These are phyloP conservation scores for Phylloscopus whistleri DNA, from an alignment of 2,113 vertebrate species.

Conservation along the genomic window DNA sequence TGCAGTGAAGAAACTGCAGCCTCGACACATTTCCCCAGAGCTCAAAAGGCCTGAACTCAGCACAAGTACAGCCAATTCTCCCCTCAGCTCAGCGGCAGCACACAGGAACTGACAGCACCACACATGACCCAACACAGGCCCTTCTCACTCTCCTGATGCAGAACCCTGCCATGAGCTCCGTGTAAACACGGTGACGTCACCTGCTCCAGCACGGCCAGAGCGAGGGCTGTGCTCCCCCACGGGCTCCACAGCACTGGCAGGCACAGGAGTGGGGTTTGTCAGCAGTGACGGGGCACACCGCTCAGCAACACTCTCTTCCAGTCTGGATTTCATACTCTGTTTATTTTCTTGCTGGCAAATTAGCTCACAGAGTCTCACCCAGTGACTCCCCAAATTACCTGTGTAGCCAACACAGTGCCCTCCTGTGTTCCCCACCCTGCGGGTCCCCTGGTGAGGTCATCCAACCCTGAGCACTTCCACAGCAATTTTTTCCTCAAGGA, in stretches of 20 bases:
- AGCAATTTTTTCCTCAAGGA: no score
- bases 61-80: conserved; percentile 70
- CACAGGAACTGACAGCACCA: conserved; percentile 49
- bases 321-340: accelerated
- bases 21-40: conserved; percentile 82
- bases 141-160: conserved; percentile 44
- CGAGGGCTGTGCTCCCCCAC: background rate
- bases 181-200: conserved; percentile 48
- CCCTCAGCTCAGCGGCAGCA: conserved; percentile 13
- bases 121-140: conserved; percentile 65
- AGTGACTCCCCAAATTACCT: background rate
- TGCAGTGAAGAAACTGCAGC: conserved; percentile 80
- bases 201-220: background rate
- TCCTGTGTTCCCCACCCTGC: accelerated
- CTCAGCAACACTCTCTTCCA: background rate
- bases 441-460: background rate
- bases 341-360: background rate
- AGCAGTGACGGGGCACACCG: accelerated
- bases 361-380: background rate
- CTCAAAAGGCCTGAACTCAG: conserved; percentile 84
- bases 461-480: background rate
- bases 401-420: background rate
- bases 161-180: conserved; percentile 25
- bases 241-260: accelerated
- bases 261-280: no score